Conservation (phyloP, 2,797 vertebrate genomes). For the Chrosomus eos region DNA sequence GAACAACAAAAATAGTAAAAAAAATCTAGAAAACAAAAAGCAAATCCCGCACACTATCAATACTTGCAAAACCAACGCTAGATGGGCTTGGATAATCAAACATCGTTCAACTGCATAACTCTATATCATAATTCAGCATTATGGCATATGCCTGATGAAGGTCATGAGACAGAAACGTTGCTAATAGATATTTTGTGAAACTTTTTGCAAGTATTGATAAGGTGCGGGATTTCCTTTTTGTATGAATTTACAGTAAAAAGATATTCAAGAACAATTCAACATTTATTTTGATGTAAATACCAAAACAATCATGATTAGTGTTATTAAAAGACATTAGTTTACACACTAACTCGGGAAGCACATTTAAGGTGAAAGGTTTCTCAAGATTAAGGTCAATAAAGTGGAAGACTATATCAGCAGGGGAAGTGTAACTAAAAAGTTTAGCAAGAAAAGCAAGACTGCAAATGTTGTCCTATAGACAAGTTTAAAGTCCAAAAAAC, state of each 20-base stretch:
- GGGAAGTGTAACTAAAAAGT: neutral
- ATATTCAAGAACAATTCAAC: slow-evolving; percentile 53
- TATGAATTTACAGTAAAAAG: slow-evolving; percentile 37
- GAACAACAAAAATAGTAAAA: too few species aligned
- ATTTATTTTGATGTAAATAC: slow-evolving; percentile 18
- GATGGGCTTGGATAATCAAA: too few species aligned
- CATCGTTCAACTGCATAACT: too few species aligned
- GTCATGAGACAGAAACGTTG: too few species aligned
- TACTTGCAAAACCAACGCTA: too few species aligned
- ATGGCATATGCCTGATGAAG: too few species aligned
- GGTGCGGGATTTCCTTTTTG: too few species aligned
- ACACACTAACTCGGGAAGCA: neutral
- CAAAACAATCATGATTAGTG: slow-evolving; percentile 35
- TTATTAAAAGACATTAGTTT: neutral
- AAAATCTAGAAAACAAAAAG: too few species aligned
- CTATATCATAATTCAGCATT: too few species aligned
- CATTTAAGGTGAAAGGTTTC: neutral
- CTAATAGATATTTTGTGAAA: too few species aligned
- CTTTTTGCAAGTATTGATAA: too few species aligned
- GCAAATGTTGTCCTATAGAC: neutral
- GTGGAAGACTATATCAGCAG: neutral
- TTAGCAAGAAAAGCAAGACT: neutral
- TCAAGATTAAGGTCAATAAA: slow-evolving; percentile 3
- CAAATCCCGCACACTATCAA: too few species aligned
- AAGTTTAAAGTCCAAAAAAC: neutral